Conservation (phyloP, 2,113 vertebrate species). For the Corythoichthys intestinalis region DNA sequence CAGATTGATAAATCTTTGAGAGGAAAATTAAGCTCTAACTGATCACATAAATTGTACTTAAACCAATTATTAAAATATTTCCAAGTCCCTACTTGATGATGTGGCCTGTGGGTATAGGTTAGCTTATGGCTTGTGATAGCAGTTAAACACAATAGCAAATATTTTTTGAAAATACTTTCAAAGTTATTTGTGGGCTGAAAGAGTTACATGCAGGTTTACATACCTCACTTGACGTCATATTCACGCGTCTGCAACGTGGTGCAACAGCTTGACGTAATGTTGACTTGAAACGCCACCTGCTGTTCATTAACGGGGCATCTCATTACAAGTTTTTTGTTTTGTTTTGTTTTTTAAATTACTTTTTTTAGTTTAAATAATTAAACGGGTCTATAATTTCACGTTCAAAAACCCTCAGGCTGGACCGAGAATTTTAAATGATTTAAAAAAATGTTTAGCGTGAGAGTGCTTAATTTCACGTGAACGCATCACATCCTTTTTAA, state of each 20-base stretch:
- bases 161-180: too few species aligned
- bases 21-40: too few species aligned
- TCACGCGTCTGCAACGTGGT: not conserved
- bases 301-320: not conserved
- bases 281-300: slow-evolving; percentile 31
- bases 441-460: not conserved
- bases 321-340: too few species aligned
- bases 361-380: not conserved
- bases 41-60: too few species aligned
- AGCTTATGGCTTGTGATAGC: too few species aligned
- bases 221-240: not conserved
- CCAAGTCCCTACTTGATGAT: too few species aligned
- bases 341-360: not conserved
- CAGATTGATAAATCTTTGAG: too few species aligned
- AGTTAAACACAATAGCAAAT: too few species aligned
- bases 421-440: not conserved
- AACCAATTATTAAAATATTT: too few species aligned
- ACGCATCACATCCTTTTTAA: not conserved
- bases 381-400: not conserved
- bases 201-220: not conserved
- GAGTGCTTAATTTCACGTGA: not conserved
- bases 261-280: not conserved
- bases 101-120: too few species aligned
- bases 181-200: not conserved
- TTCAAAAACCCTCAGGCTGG: not conserved